Evolutionary conservation across 2,888 invertebrate genomes (phyloP), one percentile per base, ranked within the genome.

Genomic region (Agrotis segetum): DNA sequence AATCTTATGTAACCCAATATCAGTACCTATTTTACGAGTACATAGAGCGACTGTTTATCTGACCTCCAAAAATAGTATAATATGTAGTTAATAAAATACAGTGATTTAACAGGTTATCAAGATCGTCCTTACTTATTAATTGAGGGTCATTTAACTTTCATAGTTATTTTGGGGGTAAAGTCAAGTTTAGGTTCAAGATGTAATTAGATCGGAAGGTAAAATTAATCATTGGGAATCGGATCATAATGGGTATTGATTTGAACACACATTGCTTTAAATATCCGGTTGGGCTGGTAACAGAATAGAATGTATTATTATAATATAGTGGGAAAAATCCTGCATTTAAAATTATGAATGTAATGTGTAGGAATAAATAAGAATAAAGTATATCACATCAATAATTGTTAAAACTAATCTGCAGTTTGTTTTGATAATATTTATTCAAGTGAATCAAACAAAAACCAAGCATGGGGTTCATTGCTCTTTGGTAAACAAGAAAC

Each of bases 171-270:
- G 65, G 55, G 34, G 53, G 49, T 16, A 19, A 73, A 53, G 40
- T 50, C 16, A 70, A 77, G 34, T 62, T 67, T 17, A 55, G 62
- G 71, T 71, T 74, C 24, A 62, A 65, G 58, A 73, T 62, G 53
- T 47, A 58, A 40, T 77, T 9, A 52, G 13, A 44, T 17, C 16
- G 29, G 17, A 29, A 61, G 50, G 24, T 4, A 16, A 16, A 52
- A 52, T 17, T 29, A 29, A 34, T 60, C 16, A 46, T 65, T 21
- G 9, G 17, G 11, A 56, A 44, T 49, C 11, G 7, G 17, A 44
- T 4, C 19, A 16, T n/a, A 56, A 13, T 55, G 17, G 14, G 11
- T 55, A 21, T 47, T 24, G 29, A 58, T 59, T 17, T 17, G 24
- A 47, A 14, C 1, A 13, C 0, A 47, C 21, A 34, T 24, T 65